phyloP scores from a whole-genome alignment of 2,797 vertebrate genomes.

The Gadopsis bispinosus region DNA sequence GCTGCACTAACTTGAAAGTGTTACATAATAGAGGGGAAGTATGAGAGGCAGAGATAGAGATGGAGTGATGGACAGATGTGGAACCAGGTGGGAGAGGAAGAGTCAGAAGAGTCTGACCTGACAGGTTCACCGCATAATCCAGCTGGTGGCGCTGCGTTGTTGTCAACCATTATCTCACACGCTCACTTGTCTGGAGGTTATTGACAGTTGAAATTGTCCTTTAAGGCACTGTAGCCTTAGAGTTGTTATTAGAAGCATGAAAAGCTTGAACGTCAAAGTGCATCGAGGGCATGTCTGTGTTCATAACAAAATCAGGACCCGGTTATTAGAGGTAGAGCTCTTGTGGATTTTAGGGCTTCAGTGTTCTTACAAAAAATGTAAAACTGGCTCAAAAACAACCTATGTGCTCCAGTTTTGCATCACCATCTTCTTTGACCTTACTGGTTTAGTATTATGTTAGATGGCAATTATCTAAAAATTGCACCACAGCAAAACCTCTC shows the following conservation, averaged over 20 bases:
- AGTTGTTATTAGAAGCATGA: constrained; percentile 21
- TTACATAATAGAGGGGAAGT: constrained; percentile 25
- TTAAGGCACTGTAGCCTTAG: not conserved
- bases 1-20: constrained; percentile 41
- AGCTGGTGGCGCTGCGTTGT: constrained; percentile 22
- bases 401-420: not conserved
- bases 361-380: constrained; percentile 1
- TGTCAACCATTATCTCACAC: constrained; percentile 12
- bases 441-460: not conserved
- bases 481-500: not conserved
- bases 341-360: constrained; percentile 24
- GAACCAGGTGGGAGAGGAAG: constrained; percentile 33
- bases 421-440: constrained; percentile 1
- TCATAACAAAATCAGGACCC: constrained; percentile 16
- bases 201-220: constrained; percentile 23
- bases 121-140: constrained; percentile 27
- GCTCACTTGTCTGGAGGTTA: not conserved
- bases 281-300: constrained; percentile 17
- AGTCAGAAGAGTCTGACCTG: constrained; percentile 10
- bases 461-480: not conserved
- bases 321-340: not conserved
- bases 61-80: constrained; percentile 46
- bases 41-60: constrained; percentile 5
- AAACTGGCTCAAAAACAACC: not conserved
- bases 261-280: constrained; percentile 10